Evolutionary conservation across 2,797 vertebrate genomes (phyloP), one percentile per base, ranked within the genome.

Genomic region (Liparis tanakae): DNA sequence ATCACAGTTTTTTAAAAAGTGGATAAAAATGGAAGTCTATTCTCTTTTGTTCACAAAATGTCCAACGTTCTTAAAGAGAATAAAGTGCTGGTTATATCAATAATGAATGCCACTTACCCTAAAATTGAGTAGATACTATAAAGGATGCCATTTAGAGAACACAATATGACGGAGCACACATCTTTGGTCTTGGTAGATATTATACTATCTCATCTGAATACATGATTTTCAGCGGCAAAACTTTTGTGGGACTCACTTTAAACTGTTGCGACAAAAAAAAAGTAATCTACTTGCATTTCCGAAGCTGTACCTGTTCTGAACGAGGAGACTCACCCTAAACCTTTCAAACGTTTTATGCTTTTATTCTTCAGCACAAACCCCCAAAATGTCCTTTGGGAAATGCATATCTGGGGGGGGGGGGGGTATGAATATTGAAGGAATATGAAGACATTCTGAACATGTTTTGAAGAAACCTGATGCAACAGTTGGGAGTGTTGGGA

Each of bases 311-410:
- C 50, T 83, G 76, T 25, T 34, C 10, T 58, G 73, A 77, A 71
- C 67, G 37, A 76, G 46, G 37, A 76, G 46, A 71, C 46, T 57
- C 48, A 80, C 22, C 48, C 51, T 37, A 72, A 78, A 87, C 68
- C 70, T 81, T 81, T 85, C 64, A 77, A 74, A 83, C 73, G 56
- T 71, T 74, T 63, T 44, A 55, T 51, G 78, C 78, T 87, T 85
- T 85, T 67, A 76, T 71, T 83, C 55, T 57, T 34, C 43, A 55
- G 70, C 54, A 80, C 39, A 75, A 81, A 82, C 25, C 55, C 50
- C 39, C 60, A 43, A 77, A 64, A 63, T 67, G 41, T 73, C 82
- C 70, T 37, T 10, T 80, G 71, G 81, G 74, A 85, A 86, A 79
- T 79, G 22, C 57, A 86, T 12, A 18, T n/a, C n/a, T n/a, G n/a